These are phyloP conservation scores for Deilephila porcellus DNA, from an alignment of 2,888 invertebrate genomes.

Conservation along the genomic window DNA sequence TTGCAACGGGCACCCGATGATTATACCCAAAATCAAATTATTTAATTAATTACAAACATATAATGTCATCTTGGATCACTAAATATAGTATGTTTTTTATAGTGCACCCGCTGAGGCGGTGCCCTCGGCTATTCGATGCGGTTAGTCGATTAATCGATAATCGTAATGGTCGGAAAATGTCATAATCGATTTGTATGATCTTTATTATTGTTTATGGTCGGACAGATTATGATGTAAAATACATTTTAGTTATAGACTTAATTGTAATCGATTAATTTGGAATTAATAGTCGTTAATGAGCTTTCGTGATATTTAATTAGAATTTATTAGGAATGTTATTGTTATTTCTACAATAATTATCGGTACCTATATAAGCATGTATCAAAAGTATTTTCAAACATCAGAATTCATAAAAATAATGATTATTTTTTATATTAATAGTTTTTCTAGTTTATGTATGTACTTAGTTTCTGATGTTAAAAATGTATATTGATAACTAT, in stretches of 20 bases:
- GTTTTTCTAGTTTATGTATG: no score
- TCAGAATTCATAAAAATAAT: no score
- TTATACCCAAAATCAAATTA: constrained; percentile 48
- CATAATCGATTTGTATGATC: constrained; percentile 23
- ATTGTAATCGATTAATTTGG: constrained; percentile 20
- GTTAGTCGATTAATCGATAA: constrained; percentile 27
- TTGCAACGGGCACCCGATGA: constrained; percentile 32
- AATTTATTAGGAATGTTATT: constrained; percentile 2
- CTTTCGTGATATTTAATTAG: constrained; percentile 14
- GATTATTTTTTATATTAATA: no score
- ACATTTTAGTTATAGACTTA: constrained; percentile 23
- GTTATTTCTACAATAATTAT: not conserved
- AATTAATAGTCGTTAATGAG: constrained; percentile 19
- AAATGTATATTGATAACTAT: no score
- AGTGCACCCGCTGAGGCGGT: constrained; percentile 17
- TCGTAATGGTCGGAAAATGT: constrained; percentile 26
- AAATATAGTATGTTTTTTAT: constrained; percentile 20
- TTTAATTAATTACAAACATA: constrained; percentile 51
- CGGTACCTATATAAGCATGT: not conserved
- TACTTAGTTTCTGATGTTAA: no score
- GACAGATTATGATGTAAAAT: constrained; percentile 25
- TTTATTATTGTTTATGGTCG: constrained; percentile 27
- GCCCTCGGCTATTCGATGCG: constrained; percentile 26
- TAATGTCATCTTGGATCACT: constrained; percentile 15
- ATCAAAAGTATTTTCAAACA: no score